A percentile compares a stretch with the other conserved stretches of the same genome.
phyloP scores from a whole-genome alignment of 2,797 vertebrate genomes.

The Mus caroli region DNA sequence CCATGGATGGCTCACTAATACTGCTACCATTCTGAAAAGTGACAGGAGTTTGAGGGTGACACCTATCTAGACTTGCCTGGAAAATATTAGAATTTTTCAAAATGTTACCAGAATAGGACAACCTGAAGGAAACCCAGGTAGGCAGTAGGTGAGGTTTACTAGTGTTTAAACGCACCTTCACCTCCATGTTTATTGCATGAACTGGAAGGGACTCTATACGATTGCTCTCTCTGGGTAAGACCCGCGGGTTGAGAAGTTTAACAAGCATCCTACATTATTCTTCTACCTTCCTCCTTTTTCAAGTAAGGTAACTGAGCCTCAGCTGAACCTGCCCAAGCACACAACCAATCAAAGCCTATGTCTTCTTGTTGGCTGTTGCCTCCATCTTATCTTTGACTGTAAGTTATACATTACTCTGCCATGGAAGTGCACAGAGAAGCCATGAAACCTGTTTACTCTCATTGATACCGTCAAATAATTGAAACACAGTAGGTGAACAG shows the following conservation, averaged over 20 bases:
- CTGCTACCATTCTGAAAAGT: background rate
- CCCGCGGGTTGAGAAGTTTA: fast-evolving
- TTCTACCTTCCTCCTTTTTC: background rate
- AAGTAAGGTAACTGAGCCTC: background rate
- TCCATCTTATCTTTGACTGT: background rate
- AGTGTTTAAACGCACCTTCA: background rate
- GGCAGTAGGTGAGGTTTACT: background rate
- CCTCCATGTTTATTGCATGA: background rate
- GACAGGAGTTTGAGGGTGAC: background rate
- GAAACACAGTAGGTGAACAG: background rate
- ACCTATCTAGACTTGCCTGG: background rate
- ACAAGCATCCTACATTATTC: background rate
- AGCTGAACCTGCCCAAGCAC: background rate
- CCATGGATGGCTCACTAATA: background rate
- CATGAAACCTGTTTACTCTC: background rate
- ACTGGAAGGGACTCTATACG: background rate
- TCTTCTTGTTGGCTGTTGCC: background rate
- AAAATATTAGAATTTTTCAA: background rate
- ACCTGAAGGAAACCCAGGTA: background rate
- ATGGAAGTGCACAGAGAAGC: too few relatives aligned
- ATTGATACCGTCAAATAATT: background rate
- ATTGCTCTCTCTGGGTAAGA: too few relatives aligned
- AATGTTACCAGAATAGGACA: background rate
- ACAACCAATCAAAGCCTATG: too few relatives aligned
- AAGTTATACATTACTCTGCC: background rate